Evolutionary conservation across 1,140 invertebrate species (phyloP), one percentile per base, ranked within the genome.

Genomic region (Pogonus chalceus): DNA sequence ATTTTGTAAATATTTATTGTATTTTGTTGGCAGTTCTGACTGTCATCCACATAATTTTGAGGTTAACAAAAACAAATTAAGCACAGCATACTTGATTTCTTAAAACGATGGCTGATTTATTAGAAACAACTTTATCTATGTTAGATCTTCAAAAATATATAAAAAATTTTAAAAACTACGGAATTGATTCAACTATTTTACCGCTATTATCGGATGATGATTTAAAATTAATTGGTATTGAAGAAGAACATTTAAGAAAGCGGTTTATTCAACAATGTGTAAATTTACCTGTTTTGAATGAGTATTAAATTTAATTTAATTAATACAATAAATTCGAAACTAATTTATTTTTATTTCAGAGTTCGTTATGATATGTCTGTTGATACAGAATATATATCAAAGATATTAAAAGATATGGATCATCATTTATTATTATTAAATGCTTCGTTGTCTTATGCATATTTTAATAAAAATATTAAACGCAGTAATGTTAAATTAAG

Each of bases 151-250:
- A 59, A 46, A 22, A 58, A 56, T 53, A 58, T 37, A 23, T 58
- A n/a, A 47, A 49, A 26, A 55, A 54, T 49, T 60, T 58, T 49
- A 56, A 54, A 53, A 43, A 55, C 20, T 37, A 54, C 16, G 50
- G 51, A 9, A 58, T 59, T n/a, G 54, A 59, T 52, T 35, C 52
- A 0, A 55, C 21, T 23, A 49, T 54, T 26, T 56, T 58, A 24
- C 55, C 57, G 50, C 24, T 60, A 16, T 12, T 62, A 20, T 43
- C 23, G 37, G 58, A 62, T 10, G 56, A 62, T 48, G 60, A 62
- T 51, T 51, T 62, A 22, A 18, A 58, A 55, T 23, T 53, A 10
- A 51, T 62, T 14, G 60, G 60, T 20, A 48, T 62, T 35, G 31
- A 52, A 18, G 60, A 62, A 37, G 48, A 23, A 48, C 50, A 56